These are phyloP conservation scores for Auanema freiburgensis DNA, from an alignment of 2,888 invertebrate species.

Conservation along the genomic window DNA sequence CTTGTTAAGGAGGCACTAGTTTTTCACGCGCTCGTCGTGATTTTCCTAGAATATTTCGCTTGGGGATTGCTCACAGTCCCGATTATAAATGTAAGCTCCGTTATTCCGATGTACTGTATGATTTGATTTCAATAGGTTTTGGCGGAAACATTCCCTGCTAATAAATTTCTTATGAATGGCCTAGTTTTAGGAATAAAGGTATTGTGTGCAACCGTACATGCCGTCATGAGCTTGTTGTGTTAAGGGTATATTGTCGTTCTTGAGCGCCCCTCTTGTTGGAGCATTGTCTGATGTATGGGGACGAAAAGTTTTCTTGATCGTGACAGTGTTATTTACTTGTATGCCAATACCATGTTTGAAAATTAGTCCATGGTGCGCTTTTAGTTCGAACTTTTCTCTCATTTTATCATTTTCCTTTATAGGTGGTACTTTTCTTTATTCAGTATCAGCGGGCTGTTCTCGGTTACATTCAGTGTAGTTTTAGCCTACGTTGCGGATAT, in stretches of 20 bases:
- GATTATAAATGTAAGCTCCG: conserved; percentile 78
- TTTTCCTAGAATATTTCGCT: conserved; percentile 99
- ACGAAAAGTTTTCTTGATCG: conserved; percentile 91
- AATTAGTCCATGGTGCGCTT: conserved; percentile 85
- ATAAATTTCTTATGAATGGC: conserved; percentile 99
- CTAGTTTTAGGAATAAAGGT: conserved; percentile 95
- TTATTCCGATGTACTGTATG: background rate
- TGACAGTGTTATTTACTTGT: conserved; percentile 82
- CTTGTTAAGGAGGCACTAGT: conserved; percentile 76
- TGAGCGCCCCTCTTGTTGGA: conserved; percentile 94
- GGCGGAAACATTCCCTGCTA: conserved; percentile 95
- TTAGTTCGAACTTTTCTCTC: conserved; percentile 3
- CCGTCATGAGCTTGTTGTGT: conserved; percentile 30
- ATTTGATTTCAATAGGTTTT: conserved; percentile 73
- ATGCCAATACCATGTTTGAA: conserved; percentile 98
- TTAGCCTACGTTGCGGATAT: conserved; percentile 99
- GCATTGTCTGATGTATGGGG: conserved; percentile 98
- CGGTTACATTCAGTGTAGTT: conserved; percentile 97
- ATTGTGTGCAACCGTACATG: conserved; percentile 16
- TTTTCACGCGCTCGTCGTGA: conserved; percentile 96
- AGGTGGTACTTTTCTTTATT: conserved; percentile 99
- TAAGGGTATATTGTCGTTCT: conserved; percentile 89
- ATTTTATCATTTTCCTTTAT: conserved; percentile 26
- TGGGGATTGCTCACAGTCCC: conserved; percentile 99
- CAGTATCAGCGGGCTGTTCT: conserved; percentile 96